Conservation (phyloP, 2,888 invertebrate genomes). For the Conus canariensis region DNA sequence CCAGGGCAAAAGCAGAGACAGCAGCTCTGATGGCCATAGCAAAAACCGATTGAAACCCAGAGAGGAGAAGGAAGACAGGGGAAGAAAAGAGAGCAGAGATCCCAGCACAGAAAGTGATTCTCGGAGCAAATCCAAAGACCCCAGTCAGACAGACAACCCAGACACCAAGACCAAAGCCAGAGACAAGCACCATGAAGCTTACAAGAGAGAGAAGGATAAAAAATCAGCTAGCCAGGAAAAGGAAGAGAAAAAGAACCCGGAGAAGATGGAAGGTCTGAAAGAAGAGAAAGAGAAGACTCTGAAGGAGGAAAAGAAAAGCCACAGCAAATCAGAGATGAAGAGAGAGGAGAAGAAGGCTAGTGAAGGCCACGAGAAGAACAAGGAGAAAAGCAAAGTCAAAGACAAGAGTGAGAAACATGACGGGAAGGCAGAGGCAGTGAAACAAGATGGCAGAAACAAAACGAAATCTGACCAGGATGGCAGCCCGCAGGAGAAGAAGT, state of each 20-base stretch:
- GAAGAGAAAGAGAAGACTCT: conserved; percentile 25
- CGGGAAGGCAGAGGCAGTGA: conserved; percentile 44
- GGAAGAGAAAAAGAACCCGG: conserved; percentile 43
- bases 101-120: conserved; percentile 34
- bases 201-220: conserved; percentile 49
- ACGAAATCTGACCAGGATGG: conserved; percentile 37
- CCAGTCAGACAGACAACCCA: conserved; percentile 34
- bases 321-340: conserved; percentile 32
- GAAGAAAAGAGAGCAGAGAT: conserved; percentile 31
- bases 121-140: conserved; percentile 30
- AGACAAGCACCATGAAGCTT: conserved; percentile 45
- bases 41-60: conserved; percentile 12
- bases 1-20: conserved; percentile 22
- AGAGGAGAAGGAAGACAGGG: conserved; percentile 50
- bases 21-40: neutral
- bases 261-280: conserved; percentile 9
- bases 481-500: conserved; percentile 30
- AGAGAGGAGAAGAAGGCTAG: conserved; percentile 24
- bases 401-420: conserved; percentile 45
- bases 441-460: conserved; percentile 46
- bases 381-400: conserved; percentile 39
- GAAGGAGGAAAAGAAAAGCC: conserved; percentile 26
- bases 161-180: conserved; percentile 45
- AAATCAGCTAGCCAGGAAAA: conserved; percentile 48
- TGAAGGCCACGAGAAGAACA: conserved; percentile 17